Base-by-base conservation (phyloP, 2,888 invertebrate species). In the Branchellion lobata region DNA sequence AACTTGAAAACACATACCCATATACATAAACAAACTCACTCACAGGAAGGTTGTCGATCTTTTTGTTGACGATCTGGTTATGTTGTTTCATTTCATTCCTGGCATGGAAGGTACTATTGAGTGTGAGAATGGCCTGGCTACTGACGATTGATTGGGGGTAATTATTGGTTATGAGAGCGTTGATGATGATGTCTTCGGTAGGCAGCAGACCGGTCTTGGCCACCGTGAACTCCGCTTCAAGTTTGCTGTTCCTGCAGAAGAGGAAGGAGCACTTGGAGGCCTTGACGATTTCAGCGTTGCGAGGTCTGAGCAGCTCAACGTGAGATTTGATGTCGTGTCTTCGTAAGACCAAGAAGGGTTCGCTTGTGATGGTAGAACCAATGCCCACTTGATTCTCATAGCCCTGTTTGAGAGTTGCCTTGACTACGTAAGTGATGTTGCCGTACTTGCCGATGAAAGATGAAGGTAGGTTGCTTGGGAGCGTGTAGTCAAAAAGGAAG, bases 371-470 rank as follows among this genome's bases (percentile, higher is more conserved):
- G 53, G 83, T 84, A 0, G 85, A 84, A 72, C 86, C 85, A 14
- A 83, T 82, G 5, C 84, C 83, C 29, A 83, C 82, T 53, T 82
- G 81, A 68, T 84, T 84, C 69, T 85, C 86, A n/a, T 65, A 24
- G 18, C 77, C 77, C 33, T 86, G 86, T 29, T 84, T 82, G 21
- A 86, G 83, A 1, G 84, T 84, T 11, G 86, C 86, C 81, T 86
- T 86, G 8, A 86, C 83, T 18, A 87, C 86, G 81, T 87, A 87
- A 0, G 87, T 87, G 31, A 87, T 85, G 83, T 86, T 87, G 33
- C 87, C 87, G 81, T 83, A 86, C 81, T 87, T 87, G 65, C 87
- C 87, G 72, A 87, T 87, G 82, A 86, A 87, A 0, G 87, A 87
- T 14, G 86, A 86, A 0, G 87, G 87, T 1, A 87, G 84, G 79